Evolutionary conservation across 2,888 invertebrate species (phyloP).

Genomic region (Chesias legatella): DNA sequence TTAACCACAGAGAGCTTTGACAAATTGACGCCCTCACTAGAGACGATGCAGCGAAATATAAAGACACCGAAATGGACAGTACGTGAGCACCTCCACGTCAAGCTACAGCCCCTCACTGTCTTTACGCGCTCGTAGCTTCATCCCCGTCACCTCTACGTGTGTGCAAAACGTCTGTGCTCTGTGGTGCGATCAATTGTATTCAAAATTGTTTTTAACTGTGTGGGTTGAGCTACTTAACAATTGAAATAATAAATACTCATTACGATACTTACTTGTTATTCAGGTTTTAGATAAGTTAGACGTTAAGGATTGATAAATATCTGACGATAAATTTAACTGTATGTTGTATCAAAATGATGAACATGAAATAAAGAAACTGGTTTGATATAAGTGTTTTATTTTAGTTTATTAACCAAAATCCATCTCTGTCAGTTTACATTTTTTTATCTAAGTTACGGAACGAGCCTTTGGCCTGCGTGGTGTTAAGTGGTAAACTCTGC

Average conservation of each 20-base stretch:
- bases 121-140: not conserved
- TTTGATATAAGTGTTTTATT: conserved; percentile 72
- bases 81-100: not conserved
- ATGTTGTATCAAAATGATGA: conserved; percentile 81
- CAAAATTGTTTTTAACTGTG: conserved; percentile 35
- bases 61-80: not conserved
- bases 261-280: conserved; percentile 68
- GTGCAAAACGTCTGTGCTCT: conserved; percentile 5
- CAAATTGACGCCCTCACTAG: not conserved
- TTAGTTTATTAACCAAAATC: conserved; percentile 6
- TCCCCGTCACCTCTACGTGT: not conserved
- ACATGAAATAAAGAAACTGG: conserved; percentile 81
- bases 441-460: no score
- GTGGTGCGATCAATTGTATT: conserved; percentile 36
- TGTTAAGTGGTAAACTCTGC: no score
- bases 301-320: conserved; percentile 78
- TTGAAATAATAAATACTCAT: conserved; percentile 45
- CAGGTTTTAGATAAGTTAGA: conserved; percentile 76
- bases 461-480: no score
- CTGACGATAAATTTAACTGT: conserved; percentile 81
- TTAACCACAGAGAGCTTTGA: conserved; percentile 16
- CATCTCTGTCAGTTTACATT: conserved; percentile 5
- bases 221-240: conserved; percentile 28
- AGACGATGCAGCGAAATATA: not conserved
- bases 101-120: no score